Evolutionary conservation across 2,888 invertebrate genomes (phyloP).

Genomic region (Drosophila prostipennis): DNA sequence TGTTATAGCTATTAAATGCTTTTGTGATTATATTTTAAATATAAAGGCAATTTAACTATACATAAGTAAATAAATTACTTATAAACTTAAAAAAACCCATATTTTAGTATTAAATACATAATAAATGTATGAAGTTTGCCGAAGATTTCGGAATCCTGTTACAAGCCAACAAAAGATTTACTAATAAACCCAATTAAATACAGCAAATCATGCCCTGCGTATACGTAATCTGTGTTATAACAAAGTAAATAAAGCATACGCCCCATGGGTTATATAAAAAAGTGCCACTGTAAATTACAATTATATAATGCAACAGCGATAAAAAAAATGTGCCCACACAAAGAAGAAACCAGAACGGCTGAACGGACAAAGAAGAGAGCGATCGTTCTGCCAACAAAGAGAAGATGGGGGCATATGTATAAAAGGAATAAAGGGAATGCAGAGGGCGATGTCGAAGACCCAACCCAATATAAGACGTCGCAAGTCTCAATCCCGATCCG

Average conservation of each 20-base stretch:
- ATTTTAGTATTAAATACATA: too few species aligned
- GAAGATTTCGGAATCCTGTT: background rate
- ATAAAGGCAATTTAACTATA: too few species aligned
- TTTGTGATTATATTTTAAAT: too few species aligned
- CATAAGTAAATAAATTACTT: too few species aligned
- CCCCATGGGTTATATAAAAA: slow-evolving; percentile 48
- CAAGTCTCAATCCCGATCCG: slow-evolving; percentile 29
- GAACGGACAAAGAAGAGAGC: slow-evolving; percentile 25
- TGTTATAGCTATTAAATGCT: too few species aligned
- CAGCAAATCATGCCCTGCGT: slow-evolving; percentile 23
- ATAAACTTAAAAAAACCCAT: too few species aligned
- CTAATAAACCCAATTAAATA: slow-evolving; percentile 8
- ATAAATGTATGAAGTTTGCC: background rate
- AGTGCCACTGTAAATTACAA: slow-evolving; percentile 46
- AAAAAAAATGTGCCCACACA: slow-evolving; percentile 22
- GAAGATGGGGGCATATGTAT: slow-evolving; percentile 8
- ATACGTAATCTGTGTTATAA: slow-evolving; percentile 32
- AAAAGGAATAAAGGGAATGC: slow-evolving; percentile 10
- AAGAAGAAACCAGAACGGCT: slow-evolving; percentile 24
- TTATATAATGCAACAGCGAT: slow-evolving; percentile 60
- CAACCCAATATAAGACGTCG: slow-evolving; percentile 18
- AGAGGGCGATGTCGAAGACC: slow-evolving; percentile 22
- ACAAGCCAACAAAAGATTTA: background rate
- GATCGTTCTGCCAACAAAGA: slow-evolving; percentile 52
- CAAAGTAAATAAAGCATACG: slow-evolving; percentile 40